Base-by-base conservation (phyloP, 2,113 vertebrate genomes). In the Hypocryptadius cinnamomeus region DNA sequence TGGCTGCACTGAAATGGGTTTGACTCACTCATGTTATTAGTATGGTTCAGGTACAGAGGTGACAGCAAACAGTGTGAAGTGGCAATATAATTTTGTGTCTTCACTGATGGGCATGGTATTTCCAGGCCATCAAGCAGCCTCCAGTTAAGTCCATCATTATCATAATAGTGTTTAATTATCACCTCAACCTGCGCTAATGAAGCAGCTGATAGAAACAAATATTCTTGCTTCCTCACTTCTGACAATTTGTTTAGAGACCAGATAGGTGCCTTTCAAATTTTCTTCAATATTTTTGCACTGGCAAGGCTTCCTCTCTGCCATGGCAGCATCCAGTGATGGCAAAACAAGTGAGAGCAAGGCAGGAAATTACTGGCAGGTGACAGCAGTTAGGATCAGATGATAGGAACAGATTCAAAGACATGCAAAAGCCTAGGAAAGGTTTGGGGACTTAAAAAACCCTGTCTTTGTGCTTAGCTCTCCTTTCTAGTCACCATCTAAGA, bases 391-490 rank as follows among this genome's bases (percentile, higher is more conserved):
- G 59, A 53, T 53, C 45, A 85, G 74, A 48, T 66, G 48, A n/a
- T 31, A 73, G 27, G 31, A 79, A 86, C 50, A 27, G 51, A 71
- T 59, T 89, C 9, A 77, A 89, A 94, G 45, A 24, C 57, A 40
- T 23, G 6, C 17, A 60, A 76, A 82, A 60, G 2, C 31, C 4
- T 4, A 6, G 31, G 20, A 57, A 64, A 69, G 8, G 4, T 45
- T 65, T 53, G 6, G 42, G 30, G 20, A 9, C 10, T n/a, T 85
- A 5, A 83, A 42, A 73, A 48, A 1, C 0, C 4, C 6, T 1
- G 1, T 17, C 0, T 48, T 48, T 76, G 3, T 9, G 5, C 9
- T 47, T 61, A 13, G 12, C 2, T 56, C 2, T 42, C 8, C 74
- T 78, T 53, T 14, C 48, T 48, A n/a, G 27, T 5, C 9, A 4